Conservation (phyloP, 1,140 invertebrate species). For the Trichomalopsis sarcophagae region DNA sequence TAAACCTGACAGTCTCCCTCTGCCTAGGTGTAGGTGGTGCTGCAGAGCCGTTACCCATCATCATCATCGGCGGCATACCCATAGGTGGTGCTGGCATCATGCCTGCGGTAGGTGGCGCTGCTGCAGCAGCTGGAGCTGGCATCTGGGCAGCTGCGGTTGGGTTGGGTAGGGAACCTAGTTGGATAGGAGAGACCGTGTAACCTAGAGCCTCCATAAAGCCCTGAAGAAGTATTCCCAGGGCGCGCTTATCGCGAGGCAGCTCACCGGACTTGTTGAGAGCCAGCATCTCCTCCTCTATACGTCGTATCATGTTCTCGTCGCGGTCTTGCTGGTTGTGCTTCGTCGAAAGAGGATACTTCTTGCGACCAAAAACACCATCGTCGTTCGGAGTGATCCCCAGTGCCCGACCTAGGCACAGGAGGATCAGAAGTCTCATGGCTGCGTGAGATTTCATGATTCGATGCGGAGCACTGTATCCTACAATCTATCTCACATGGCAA, state of each 20-base stretch:
- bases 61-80: background rate
- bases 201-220: conserved; percentile 69
- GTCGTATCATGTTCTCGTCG: background rate
- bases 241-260: conserved; percentile 65
- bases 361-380: background rate
- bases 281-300: conserved; percentile 51
- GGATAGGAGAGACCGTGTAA: conserved; percentile 63
- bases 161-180: conserved; percentile 65
- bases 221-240: conserved; percentile 67
- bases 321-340: background rate
- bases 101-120: conserved; percentile 7
- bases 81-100: conserved; percentile 15
- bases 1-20: conserved; percentile 68
- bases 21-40: conserved; percentile 50
- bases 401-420: conserved; percentile 3
- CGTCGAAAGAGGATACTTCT: background rate
- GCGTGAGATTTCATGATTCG: background rate
- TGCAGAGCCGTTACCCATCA: background rate
- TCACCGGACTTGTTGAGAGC: conserved; percentile 49
- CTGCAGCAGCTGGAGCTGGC: conserved; percentile 30
- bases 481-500: background rate
- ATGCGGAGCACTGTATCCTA: background rate
- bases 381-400: background rate
- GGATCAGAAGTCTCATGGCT: conserved; percentile 23
- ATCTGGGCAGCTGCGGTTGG: conserved; percentile 44